Percentiles rank a stretch among this genome's conserved stretches.
phyloP scores from a whole-genome alignment of 2,113 vertebrate species.

The Semnornis frantzii region DNA sequence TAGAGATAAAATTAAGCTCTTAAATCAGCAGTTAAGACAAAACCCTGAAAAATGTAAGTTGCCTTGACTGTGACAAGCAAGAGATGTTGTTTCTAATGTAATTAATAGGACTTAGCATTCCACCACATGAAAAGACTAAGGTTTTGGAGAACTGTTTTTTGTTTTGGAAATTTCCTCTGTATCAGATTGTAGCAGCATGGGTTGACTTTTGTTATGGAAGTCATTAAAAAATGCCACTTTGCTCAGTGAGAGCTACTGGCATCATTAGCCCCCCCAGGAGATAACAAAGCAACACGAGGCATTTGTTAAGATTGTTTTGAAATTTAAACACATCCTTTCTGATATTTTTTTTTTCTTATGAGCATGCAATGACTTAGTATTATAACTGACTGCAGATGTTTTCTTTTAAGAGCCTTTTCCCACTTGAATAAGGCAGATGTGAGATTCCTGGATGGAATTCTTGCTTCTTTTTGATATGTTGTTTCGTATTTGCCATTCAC shows the following conservation, averaged over 20 bases:
- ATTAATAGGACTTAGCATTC: neutral
- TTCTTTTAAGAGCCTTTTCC: neutral
- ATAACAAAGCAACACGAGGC: neutral
- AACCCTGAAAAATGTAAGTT: neutral
- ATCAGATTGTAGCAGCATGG: neutral
- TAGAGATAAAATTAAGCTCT: neutral
- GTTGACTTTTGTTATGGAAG: neutral
- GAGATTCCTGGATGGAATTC: constrained; percentile 23
- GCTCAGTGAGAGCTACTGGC: neutral
- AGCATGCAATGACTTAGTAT: neutral
- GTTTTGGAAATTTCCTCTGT: neutral
- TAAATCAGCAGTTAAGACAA: neutral
- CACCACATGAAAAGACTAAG: neutral
- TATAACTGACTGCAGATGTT: neutral
- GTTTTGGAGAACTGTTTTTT: neutral
- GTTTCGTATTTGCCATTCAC: constrained; percentile 34
- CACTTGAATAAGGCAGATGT: neutral
- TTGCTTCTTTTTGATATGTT: constrained; percentile 40
- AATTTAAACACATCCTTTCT: neutral
- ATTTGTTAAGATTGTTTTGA: constrained; percentile 4
- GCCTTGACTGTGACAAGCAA: neutral
- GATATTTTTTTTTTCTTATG: neutral
- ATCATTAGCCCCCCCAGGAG: neutral
- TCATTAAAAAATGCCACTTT: constrained; percentile 11
- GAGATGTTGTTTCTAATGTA: neutral